phyloP scores from a whole-genome alignment of 2,113 vertebrate species.

The Monarcha castaneiventris region DNA sequence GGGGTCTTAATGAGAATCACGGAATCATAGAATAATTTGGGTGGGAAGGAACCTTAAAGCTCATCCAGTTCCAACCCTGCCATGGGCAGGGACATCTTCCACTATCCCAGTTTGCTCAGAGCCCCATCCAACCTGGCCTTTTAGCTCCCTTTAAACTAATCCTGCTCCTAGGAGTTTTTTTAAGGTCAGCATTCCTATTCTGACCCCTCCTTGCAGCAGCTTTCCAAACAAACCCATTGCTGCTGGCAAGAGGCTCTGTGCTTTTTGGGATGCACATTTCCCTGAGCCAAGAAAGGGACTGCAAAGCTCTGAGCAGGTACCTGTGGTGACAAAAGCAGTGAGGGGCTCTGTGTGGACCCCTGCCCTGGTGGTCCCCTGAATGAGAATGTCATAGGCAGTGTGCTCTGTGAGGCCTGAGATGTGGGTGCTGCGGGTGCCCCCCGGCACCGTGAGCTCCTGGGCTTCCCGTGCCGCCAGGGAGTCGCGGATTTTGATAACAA shows the following conservation, averaged over 20 bases:
- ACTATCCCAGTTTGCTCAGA: background rate
- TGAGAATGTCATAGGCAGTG: constrained; percentile 65
- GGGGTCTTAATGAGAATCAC: background rate
- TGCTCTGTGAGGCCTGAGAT: constrained; percentile 61
- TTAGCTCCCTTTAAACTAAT: background rate
- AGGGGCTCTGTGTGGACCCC: constrained; percentile 59
- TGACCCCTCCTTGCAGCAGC: background rate
- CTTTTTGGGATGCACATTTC: background rate
- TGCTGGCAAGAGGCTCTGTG: background rate
- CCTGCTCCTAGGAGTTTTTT: background rate
- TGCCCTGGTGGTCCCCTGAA: constrained; percentile 58
- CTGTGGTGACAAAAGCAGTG: constrained; percentile 69
- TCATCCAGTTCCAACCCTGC: background rate
- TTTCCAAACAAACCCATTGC: background rate
- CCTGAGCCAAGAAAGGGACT: background rate
- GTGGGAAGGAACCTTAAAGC: background rate
- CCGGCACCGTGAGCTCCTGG: constrained; percentile 59
- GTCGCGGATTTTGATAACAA: constrained; percentile 55
- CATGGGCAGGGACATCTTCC: background rate
- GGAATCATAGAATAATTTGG: background rate
- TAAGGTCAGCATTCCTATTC: background rate
- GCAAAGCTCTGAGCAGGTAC: constrained; percentile 34
- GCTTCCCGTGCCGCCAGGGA: background rate
- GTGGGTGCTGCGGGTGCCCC: constrained; percentile 49
- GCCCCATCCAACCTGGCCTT: background rate